Evolutionary conservation across 92 coral and sea anemone genomes (phyloP).

Genomic region (Nematostella vectensis): DNA sequence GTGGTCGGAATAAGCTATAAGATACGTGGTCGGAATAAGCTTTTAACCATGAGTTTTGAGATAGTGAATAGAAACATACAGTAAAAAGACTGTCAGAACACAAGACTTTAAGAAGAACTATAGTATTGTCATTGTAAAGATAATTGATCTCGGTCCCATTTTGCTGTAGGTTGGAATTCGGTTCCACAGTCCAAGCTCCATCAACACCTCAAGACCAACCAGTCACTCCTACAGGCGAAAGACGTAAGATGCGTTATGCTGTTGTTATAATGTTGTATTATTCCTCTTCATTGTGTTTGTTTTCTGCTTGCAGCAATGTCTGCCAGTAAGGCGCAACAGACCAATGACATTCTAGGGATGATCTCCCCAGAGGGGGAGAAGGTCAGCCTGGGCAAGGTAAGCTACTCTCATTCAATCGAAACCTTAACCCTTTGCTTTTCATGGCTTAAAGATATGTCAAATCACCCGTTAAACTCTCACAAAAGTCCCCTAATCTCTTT

Average conservation of each 20-base stretch:
- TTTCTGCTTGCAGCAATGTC: slow-evolving; percentile 85
- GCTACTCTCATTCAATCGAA: not conserved
- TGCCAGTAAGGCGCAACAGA: slow-evolving; percentile 81
- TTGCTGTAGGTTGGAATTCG: slow-evolving; percentile 71
- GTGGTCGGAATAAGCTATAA: too few relatives aligned
- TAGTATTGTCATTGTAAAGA: not conserved
- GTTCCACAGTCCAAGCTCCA: slow-evolving; percentile 80
- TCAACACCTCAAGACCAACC: slow-evolving; percentile 85
- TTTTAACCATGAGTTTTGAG: too few relatives aligned
- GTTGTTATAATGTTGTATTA: not conserved
- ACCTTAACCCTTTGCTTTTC: too few relatives aligned
- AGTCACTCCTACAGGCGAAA: slow-evolving; percentile 75
- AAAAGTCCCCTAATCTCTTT: too few relatives aligned
- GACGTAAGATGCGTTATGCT: slow-evolving; percentile 58
- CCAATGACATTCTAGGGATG: slow-evolving; percentile 99
- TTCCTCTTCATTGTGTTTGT: too few relatives aligned
- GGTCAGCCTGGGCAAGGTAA: slow-evolving; percentile 85
- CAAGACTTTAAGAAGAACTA: not conserved
- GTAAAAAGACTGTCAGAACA: too few relatives aligned
- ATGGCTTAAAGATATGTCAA: too few relatives aligned
- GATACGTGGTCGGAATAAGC: too few relatives aligned
- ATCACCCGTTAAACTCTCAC: too few relatives aligned
- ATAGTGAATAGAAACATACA: too few relatives aligned
- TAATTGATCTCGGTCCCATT: too few relatives aligned
- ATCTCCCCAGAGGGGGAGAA: slow-evolving; percentile 94